Evolutionary conservation across 2,888 invertebrate species (phyloP).

Genomic region (Synergus umbraculus): DNA sequence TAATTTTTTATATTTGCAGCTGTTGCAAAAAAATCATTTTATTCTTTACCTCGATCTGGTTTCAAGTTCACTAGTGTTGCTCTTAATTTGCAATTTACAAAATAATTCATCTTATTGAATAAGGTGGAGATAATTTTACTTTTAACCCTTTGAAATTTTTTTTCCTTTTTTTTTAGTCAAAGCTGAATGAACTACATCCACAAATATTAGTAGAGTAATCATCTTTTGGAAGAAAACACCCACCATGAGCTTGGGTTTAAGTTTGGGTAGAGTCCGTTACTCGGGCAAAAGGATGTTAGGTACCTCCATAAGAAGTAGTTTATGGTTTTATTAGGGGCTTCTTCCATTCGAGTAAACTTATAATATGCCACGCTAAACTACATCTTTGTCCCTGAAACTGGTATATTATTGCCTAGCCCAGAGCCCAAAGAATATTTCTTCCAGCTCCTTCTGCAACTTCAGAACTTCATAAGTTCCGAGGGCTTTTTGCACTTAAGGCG

Average conservation of each 20-base stretch:
- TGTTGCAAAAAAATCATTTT: conserved; percentile 41
- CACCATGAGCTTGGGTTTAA: conserved; percentile 4
- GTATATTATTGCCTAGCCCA: conserved; percentile 68
- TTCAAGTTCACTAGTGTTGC: neutral
- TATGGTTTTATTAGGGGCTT: conserved; percentile 73
- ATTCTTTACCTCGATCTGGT: neutral
- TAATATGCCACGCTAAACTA: conserved; percentile 68
- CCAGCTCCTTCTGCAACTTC: conserved; percentile 43
- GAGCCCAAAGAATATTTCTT: conserved; percentile 44
- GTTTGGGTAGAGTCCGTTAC: conserved; percentile 56
- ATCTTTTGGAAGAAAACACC: conserved; percentile 14
- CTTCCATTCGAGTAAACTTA: conserved; percentile 63
- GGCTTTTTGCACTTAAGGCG: conserved; percentile 35
- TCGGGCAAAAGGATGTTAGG: conserved; percentile 61
- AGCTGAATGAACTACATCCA: conserved; percentile 16
- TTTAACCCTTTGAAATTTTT: neutral
- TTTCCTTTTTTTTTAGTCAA: neutral
- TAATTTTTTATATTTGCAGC: conserved; percentile 45
- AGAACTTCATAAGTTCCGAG: conserved; percentile 18
- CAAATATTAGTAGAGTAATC: conserved; percentile 8
- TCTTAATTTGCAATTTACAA: neutral
- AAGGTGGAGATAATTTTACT: neutral
- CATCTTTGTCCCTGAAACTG: conserved; percentile 72
- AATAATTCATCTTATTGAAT: neutral
- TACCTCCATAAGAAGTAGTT: conserved; percentile 62